These are phyloP conservation scores for Chloroceryle inda DNA, from an alignment of 2,797 vertebrate species.

Conservation along the genomic window DNA sequence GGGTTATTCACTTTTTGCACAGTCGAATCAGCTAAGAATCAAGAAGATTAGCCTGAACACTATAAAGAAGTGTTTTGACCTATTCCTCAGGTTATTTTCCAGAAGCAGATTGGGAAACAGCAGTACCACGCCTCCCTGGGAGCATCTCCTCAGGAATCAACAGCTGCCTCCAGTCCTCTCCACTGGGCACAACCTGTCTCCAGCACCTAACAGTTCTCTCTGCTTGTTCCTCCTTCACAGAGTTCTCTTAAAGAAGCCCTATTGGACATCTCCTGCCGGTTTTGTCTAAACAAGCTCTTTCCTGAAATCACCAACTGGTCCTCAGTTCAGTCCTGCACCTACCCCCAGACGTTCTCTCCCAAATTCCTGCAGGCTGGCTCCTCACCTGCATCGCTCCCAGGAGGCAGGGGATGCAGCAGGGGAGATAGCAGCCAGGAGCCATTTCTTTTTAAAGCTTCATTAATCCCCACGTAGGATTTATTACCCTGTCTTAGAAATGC, in stretches of 20 bases:
- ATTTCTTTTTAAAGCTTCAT: constrained; percentile 18
- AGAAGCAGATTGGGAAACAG: background rate
- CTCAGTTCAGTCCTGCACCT: background rate
- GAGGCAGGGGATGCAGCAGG: background rate
- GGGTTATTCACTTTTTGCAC: background rate
- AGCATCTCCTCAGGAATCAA: background rate
- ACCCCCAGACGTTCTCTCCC: background rate
- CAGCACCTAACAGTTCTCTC: background rate
- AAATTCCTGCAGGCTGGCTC: background rate
- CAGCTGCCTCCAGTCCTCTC: background rate
- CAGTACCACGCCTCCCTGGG: background rate
- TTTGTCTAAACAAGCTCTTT: background rate
- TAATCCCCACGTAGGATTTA: background rate
- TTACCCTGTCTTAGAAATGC: constrained; percentile 15
- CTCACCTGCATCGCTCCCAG: background rate
- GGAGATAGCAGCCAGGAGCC: background rate
- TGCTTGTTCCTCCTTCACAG: background rate
- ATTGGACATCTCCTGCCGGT: background rate
- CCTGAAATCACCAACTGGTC: background rate
- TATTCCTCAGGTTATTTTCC: background rate
- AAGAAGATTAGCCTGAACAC: background rate
- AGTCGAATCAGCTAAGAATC: background rate
- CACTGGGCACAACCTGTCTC: background rate
- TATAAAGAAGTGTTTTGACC: background rate
- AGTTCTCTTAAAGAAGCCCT: background rate